These are phyloP conservation scores for Enteromius mattozi DNA, from an alignment of 2,797 vertebrate genomes.

Conservation along the genomic window DNA sequence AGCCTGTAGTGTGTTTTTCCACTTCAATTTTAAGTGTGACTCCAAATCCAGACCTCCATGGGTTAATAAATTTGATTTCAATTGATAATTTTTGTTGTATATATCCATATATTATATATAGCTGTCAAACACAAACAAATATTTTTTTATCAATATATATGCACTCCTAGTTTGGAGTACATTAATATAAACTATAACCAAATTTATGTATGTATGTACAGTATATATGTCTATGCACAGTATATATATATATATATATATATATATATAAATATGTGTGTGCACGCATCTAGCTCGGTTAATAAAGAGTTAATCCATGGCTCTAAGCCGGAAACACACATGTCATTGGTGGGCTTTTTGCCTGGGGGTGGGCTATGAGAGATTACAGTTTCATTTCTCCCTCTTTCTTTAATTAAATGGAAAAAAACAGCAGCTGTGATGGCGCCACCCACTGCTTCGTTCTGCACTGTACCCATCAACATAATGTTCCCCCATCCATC, in stretches of 20 bases:
- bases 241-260: too few relatives aligned
- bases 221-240: too few relatives aligned
- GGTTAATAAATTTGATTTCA: too few relatives aligned
- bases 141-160: too few relatives aligned
- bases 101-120: too few relatives aligned
- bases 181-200: too few relatives aligned
- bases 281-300: background rate
- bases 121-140: too few relatives aligned
- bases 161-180: background rate
- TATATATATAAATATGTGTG: background rate
- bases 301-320: constrained; percentile 63
- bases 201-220: too few relatives aligned
- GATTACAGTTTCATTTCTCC: constrained; percentile 56
- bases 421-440: constrained; percentile 65
- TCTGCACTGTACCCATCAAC: constrained; percentile 49
- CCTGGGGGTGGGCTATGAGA: constrained; percentile 41
- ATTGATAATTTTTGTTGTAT: too few relatives aligned
- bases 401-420: constrained; percentile 54
- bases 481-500: constrained; percentile 44
- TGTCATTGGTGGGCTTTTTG: constrained; percentile 64
- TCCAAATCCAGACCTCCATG: too few relatives aligned
- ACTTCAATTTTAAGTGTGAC: too few relatives aligned
- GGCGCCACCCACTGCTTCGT: constrained; percentile 39
- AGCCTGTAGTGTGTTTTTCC: too few relatives aligned
- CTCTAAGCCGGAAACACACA: constrained; percentile 46